phyloP scores from a whole-genome alignment of 2,888 invertebrate species.

The Eledone cirrhosa region DNA sequence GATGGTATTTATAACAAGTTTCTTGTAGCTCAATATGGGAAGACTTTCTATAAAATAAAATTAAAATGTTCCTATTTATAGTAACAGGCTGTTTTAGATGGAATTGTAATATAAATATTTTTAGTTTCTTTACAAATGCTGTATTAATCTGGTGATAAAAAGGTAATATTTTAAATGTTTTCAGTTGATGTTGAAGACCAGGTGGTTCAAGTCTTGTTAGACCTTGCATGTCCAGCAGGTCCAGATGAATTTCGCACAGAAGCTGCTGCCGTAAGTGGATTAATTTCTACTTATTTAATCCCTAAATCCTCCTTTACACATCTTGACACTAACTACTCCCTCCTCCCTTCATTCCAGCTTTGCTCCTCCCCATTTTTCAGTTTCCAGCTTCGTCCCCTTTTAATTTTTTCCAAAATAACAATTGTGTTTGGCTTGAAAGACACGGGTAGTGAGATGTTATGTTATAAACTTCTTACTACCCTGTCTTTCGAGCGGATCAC shows the following conservation, averaged over 20 bases:
- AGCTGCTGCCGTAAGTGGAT: conserved; percentile 65
- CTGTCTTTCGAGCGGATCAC: conserved; percentile 86
- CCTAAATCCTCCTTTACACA: too few species aligned
- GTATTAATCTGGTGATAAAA: too few species aligned
- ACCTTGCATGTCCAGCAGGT: conserved; percentile 70
- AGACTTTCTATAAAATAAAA: too few species aligned
- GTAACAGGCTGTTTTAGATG: too few species aligned
- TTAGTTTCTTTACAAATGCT: too few species aligned
- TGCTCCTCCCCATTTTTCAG: not conserved
- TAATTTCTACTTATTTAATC: not conserved
- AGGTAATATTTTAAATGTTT: conserved; percentile 31
- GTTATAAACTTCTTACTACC: conserved; percentile 85
- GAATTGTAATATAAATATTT: too few species aligned
- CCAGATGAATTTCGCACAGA: conserved; percentile 70
- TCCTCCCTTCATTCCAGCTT: not conserved
- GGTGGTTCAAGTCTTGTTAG: conserved; percentile 75
- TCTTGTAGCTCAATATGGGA: too few species aligned
- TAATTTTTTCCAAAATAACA: too few species aligned
- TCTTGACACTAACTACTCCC: too few species aligned
- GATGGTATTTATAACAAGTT: too few species aligned
- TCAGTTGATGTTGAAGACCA: conserved; percentile 73
- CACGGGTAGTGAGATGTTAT: conserved; percentile 97
- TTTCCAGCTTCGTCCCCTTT: not conserved
- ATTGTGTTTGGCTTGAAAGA: conserved; percentile 79
- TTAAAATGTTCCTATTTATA: too few species aligned